These are phyloP conservation scores for Cistogaster globosa DNA, from an alignment of 2,888 invertebrate genomes.

Conservation along the genomic window DNA sequence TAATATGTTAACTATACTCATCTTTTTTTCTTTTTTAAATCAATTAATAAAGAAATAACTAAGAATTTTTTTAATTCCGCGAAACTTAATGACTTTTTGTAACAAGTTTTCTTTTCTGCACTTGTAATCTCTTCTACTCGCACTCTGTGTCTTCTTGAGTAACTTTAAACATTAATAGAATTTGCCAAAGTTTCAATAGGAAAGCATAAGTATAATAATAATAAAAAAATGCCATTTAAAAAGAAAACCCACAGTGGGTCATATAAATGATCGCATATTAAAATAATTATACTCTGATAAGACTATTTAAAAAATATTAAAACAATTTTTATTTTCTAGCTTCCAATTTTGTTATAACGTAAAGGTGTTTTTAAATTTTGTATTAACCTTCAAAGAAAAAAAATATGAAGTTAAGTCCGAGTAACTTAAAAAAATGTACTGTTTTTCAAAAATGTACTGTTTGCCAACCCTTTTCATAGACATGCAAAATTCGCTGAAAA, in stretches of 20 bases:
- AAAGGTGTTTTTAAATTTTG: no score
- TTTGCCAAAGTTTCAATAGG: slow-evolving; percentile 79
- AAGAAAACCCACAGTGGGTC: slow-evolving; percentile 73
- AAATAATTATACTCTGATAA: neutral
- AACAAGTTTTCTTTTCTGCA: slow-evolving; percentile 79
- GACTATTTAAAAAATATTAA: neutral
- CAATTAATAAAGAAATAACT: slow-evolving; percentile 56
- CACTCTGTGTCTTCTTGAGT: slow-evolving; percentile 37
- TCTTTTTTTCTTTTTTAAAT: slow-evolving; percentile 30
- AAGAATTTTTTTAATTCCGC: slow-evolving; percentile 74
- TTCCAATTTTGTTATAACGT: no score
- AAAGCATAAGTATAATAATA: slow-evolving; percentile 73
- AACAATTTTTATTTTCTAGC: no score
- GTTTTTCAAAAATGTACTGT: no score
- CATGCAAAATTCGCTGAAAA: no score
- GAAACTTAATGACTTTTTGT: slow-evolving; percentile 82
- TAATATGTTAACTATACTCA: neutral
- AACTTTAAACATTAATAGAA: slow-evolving; percentile 73
- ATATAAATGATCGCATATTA: neutral
- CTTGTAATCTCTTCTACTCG: slow-evolving; percentile 67
- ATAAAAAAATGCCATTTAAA: slow-evolving; percentile 27
- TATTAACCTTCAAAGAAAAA: neutral
- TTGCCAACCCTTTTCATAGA: no score
- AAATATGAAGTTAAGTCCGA: no score
- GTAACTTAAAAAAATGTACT: no score